Evolutionary conservation across 2,888 invertebrate species (phyloP).

Genomic region (Euplexia lucipara): DNA sequence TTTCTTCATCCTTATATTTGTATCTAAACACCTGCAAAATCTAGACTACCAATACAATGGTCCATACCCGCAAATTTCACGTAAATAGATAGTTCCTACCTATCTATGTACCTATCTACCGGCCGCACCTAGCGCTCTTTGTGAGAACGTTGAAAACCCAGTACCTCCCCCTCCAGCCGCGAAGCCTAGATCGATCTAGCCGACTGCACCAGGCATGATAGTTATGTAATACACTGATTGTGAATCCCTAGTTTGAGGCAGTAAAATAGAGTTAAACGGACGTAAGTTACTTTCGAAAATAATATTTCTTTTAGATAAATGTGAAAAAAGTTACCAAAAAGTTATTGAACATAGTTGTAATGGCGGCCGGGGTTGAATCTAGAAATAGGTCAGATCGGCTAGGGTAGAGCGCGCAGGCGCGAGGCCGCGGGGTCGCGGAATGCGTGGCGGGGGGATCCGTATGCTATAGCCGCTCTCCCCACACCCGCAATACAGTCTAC

Average conservation of each 20-base stretch:
- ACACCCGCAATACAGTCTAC: slow-evolving; percentile 73
- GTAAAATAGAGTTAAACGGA: not conserved
- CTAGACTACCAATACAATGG: not conserved
- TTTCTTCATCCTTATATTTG: not conserved
- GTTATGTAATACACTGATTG: slow-evolving; percentile 33
- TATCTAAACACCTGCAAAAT: not conserved
- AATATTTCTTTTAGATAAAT: not conserved
- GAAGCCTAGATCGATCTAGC: slow-evolving; percentile 53
- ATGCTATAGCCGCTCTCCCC: slow-evolving; percentile 58
- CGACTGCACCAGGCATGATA: slow-evolving; percentile 28
- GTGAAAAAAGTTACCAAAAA: not conserved
- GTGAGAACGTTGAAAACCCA: slow-evolving; percentile 22
- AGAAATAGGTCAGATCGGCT: slow-evolving; percentile 77
- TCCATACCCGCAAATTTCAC: not conserved
- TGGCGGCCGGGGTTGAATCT: slow-evolving; percentile 64
- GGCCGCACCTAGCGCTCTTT: slow-evolving; percentile 31
- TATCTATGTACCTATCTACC: not conserved
- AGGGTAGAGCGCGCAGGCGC: slow-evolving; percentile 73
- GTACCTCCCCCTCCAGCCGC: slow-evolving; percentile 9
- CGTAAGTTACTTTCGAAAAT: not conserved
- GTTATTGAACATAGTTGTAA: slow-evolving; percentile 33
- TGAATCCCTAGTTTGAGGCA: slow-evolving; percentile 6
- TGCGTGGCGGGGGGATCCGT: slow-evolving; percentile 64
- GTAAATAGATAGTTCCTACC: not conserved
- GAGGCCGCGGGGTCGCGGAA: slow-evolving; percentile 36